Base-by-base conservation (phyloP, 2,888 invertebrate genomes). In the Eumerus sabulonum region DNA sequence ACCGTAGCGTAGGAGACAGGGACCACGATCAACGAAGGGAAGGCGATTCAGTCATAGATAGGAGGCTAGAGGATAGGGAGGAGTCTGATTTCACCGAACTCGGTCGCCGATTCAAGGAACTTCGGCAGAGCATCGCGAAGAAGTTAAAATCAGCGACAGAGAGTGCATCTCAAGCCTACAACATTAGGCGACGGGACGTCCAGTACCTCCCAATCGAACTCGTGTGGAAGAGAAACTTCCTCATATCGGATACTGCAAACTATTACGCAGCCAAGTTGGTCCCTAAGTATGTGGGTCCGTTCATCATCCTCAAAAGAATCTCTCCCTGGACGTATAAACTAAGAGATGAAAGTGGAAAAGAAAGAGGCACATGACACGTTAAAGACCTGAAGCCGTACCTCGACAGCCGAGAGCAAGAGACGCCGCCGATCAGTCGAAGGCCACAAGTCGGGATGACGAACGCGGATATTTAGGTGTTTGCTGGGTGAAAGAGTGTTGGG, bases 171-270 rank as follows among this genome's bases (percentile, higher is more conserved):
- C 19, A 57, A 9, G 14, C 5, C 1, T 57, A 45, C 35, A 45
- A 45, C 12, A 17, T 38, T 13, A 16, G 60, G 7, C 9, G 48
- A 1, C 17, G 47, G 18, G 48, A 38, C 13, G 48, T 38, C 0
- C 48, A 48, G 9, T 60, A 60, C 18, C 18, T 60, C 36, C 60
- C 48, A 2, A 60, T 48, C 3, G 40, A 62, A 1, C 12, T 62
- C 1, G 50, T 50, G 16, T 62, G 19, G 62, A n/a, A 36, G 17
- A 14, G 38, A 1, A 59, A 59, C 9, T 47, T 59, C 36, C 9
- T 47, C 7, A 14, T 57, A 14, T 57, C 35, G 7, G 45, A 35
- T 18, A 44, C 57, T 2, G 57, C 57, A 4, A 57, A 57, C 5
- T 51, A 19, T 12, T 48, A 48, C 19, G 14, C 16, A 0, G 40